Conservation (phyloP, 2,797 vertebrate species). For the Myiotriccus ornatus region DNA sequence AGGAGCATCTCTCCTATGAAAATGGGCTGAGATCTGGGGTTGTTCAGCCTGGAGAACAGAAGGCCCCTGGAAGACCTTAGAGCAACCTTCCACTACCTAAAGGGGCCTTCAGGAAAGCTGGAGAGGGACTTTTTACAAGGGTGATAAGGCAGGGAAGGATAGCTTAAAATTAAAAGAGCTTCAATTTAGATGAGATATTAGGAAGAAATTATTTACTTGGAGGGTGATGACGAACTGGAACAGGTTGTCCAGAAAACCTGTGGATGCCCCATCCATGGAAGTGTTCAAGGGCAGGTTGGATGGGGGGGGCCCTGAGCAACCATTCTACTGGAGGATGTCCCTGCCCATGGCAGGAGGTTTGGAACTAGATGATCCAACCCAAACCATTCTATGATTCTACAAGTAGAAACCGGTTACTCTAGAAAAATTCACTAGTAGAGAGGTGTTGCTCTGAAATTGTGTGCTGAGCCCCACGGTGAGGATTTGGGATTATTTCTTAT, state of each 20-base stretch:
- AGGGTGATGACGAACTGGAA: background rate
- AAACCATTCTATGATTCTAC: background rate
- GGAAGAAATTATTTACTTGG: background rate
- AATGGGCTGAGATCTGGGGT: background rate
- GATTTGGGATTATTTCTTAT: background rate
- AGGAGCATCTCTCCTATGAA: background rate
- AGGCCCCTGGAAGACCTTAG: background rate
- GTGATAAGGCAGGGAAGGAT: background rate
- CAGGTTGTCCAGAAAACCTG: background rate
- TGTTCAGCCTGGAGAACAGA: background rate
- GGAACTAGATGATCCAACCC: background rate
- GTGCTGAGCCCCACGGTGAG: background rate
- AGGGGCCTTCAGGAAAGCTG: background rate
- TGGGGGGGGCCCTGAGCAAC: background rate
- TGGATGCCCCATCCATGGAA: background rate
- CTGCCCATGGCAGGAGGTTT: background rate
- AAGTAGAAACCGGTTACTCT: background rate
- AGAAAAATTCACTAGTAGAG: background rate
- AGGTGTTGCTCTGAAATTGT: background rate
- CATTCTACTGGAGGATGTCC: background rate
- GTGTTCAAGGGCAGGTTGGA: background rate
- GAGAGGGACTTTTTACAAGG: background rate
- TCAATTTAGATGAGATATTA: background rate
- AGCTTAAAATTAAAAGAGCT: background rate
- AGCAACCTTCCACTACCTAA: background rate